phyloP scores from a whole-genome alignment of 2,113 vertebrate genomes.

The Hoplias malabaricus region DNA sequence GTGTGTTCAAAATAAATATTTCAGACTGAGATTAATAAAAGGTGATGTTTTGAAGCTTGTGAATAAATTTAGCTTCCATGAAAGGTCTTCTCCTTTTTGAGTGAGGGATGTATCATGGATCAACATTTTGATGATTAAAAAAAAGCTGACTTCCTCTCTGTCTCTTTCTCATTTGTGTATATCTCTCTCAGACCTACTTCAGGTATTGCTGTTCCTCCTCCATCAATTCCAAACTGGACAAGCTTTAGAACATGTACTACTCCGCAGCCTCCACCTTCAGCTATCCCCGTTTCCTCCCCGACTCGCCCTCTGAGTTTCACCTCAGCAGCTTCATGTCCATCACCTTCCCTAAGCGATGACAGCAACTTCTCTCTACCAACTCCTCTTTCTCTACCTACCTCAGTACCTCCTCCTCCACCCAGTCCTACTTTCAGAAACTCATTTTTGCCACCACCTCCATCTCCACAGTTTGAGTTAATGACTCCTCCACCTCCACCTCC shows the following conservation, averaged over 20 bases:
- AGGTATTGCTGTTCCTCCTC: slow-evolving; percentile 72
- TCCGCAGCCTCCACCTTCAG: slow-evolving; percentile 41
- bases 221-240: slow-evolving; percentile 64
- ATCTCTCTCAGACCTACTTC: slow-evolving; percentile 55
- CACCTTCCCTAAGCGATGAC: slow-evolving; percentile 28
- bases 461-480: background rate
- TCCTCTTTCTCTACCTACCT: background rate
- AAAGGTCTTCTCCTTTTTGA: no score
- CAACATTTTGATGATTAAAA: no score
- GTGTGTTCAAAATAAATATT: slow-evolving; percentile 51
- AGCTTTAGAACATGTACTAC: slow-evolving; percentile 37
- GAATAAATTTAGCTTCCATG: no score
- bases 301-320: slow-evolving; percentile 2
- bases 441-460: slow-evolving; percentile 27
- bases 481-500: background rate
- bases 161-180: no score
- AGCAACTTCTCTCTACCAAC: background rate
- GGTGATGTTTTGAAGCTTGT: no score
- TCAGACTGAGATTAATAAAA: no score
- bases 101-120: no score
- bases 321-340: slow-evolving; percentile 25
- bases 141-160: background rate
- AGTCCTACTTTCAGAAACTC: background rate
- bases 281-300: background rate
- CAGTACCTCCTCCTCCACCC: slow-evolving; percentile 6